Percentiles rank a stretch among this genome's conserved stretches.
Conservation (phyloP, 2,888 invertebrate genomes). For the Thysanoteuthis rhombus region DNA sequence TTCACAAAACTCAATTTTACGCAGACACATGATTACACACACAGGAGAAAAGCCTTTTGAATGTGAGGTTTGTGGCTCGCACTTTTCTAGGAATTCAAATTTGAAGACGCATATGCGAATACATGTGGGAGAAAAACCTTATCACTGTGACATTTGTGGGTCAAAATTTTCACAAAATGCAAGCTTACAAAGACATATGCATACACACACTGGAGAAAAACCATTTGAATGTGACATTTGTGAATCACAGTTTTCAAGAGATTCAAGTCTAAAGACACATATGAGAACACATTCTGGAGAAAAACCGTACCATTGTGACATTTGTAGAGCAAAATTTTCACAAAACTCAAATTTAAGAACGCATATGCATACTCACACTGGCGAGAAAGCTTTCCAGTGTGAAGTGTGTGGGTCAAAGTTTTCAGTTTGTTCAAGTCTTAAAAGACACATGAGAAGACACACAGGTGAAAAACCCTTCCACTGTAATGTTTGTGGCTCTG, state of each 20-base stretch:
- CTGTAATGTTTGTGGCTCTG: background rate
- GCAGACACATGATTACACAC: constrained; percentile 28
- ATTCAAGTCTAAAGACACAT: background rate
- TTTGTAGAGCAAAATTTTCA: background rate
- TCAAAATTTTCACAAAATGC: background rate
- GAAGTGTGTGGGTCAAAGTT: background rate
- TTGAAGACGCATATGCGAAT: constrained; percentile 33
- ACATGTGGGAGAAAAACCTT: constrained; percentile 33
- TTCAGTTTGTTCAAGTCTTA: background rate
- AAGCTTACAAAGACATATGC: background rate
- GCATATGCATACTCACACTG: background rate
- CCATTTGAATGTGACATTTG: background rate
- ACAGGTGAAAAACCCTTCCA: background rate
- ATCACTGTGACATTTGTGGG: constrained; percentile 22
- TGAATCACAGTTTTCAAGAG: background rate
- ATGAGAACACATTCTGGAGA: background rate
- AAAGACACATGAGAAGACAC: background rate
- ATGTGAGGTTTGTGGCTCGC: constrained; percentile 32
- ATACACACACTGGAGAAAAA: background rate
- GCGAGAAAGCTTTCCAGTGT: background rate
- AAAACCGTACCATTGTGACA: background rate
- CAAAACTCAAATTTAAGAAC: background rate
- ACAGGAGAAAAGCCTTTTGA: constrained; percentile 34
- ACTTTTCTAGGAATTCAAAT: constrained; percentile 26
- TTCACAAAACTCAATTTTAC: background rate